Conservation (phyloP, 2,888 invertebrate genomes). For the Caenorhabditis afra region DNA sequence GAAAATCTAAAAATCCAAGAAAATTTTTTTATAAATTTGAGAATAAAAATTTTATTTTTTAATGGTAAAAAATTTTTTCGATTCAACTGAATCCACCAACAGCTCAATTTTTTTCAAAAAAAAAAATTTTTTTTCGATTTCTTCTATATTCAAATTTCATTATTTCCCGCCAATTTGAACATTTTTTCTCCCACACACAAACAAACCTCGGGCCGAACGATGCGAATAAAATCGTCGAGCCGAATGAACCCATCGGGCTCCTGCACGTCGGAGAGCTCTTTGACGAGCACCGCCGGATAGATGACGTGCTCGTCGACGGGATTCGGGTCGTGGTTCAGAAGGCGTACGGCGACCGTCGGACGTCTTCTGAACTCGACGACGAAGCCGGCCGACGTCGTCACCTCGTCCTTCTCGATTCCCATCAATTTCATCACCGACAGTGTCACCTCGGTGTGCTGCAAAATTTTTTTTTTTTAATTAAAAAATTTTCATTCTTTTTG, state of each 20-base stretch:
- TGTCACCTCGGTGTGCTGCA: constrained; percentile 72
- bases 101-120: too few species aligned
- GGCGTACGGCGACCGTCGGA: constrained; percentile 56
- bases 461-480: neutral
- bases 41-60: too few species aligned
- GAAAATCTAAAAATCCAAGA: too few species aligned
- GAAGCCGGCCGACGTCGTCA: constrained; percentile 72
- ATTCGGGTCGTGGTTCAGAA: constrained; percentile 72
- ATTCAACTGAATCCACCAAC: too few species aligned
- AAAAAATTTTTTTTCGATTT: too few species aligned
- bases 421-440: constrained; percentile 69
- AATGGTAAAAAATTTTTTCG: too few species aligned
- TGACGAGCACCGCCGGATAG: constrained; percentile 49
- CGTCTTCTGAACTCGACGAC: constrained; percentile 63
- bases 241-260: constrained; percentile 46
- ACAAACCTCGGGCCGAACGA: constrained; percentile 33
- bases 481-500: neutral
- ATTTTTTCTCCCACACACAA: neutral
- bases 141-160: too few species aligned
- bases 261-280: constrained; percentile 41
- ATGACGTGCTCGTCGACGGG: constrained; percentile 71
- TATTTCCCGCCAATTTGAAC: too few species aligned
- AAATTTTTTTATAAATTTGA: too few species aligned
- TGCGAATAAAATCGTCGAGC: constrained; percentile 31
- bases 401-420: constrained; percentile 65